Base-by-base conservation (phyloP, 2,113 vertebrate genomes). In the Aptenodytes patagonicus region DNA sequence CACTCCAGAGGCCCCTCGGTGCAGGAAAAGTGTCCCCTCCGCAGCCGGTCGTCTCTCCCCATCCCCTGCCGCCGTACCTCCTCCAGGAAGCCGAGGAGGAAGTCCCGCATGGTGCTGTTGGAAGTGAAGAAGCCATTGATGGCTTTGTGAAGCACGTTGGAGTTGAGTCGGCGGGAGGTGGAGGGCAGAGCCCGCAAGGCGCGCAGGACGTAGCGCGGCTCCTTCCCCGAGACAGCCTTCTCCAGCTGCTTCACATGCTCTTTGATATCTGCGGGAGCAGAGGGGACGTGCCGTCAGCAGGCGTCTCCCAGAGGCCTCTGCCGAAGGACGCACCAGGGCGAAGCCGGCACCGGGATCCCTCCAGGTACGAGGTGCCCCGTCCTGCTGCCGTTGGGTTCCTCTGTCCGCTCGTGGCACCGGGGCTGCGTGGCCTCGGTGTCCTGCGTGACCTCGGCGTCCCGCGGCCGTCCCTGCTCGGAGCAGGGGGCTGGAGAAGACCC, bases 241-340 rank as follows among this genome's bases (percentile, higher is more conserved):
- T 99, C 99, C 11, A 99, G 99, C 98, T 99, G 99, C 97, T 99
- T 99, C 96, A 99, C 99, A 0, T 99, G 99, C 91, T 99, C 99
- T 89, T 98, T 99, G 72, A 99, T 99, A 60, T 99, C 99, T 99
- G 97, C 0, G 22, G 52, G 52, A 28, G 21, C 87, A 31, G 19
- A 34, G 13, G 51, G 36, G 11, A 52, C 2, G 11, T 0, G 17
- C 36, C 4, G 0, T 87, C 38, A 38, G 54, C 47, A 9, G 7
- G 6, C 3, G 8, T 18, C 40, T n/a, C 38, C 52, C 28, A 1
- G 11, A 17, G n/a, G 20, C 13, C 58, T 31, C 57, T 11, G 36
- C 49, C 4, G 2, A 29, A n/a, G 31, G 34, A 51, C 1, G 5
- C 38, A 4, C 49, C 38, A 0, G 21, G 40, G 38, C 9, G 2